Conservation (phyloP, 2,797 vertebrate genomes). For the Psittacula echo region DNA sequence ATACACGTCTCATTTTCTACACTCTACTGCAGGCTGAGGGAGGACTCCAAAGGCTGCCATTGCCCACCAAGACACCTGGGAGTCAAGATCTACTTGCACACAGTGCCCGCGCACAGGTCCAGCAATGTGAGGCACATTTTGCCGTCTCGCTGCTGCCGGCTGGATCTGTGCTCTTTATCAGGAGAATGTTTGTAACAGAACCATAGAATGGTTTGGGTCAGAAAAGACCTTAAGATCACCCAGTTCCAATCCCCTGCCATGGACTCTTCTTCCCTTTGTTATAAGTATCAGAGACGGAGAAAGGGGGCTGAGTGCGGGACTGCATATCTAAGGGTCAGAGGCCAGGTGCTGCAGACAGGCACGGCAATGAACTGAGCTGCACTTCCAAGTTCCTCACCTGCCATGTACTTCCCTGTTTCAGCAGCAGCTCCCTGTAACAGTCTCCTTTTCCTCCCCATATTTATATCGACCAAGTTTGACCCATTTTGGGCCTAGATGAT, state of each 20-base stretch:
- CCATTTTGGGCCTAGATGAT: background rate
- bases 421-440: background rate
- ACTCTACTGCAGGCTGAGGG: background rate
- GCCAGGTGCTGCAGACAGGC: background rate
- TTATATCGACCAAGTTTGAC: background rate
- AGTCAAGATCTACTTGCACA: background rate
- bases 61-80: background rate
- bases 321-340: background rate
- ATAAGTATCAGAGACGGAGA: background rate
- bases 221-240: background rate
- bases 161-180: background rate
- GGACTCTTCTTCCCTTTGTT: background rate
- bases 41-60: background rate
- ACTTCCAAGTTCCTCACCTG: background rate
- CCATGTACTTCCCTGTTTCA: background rate
- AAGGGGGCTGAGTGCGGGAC: background rate
- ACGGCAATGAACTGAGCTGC: background rate
- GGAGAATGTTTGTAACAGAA: background rate
- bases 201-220: background rate
- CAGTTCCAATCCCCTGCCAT: background rate
- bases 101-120: background rate
- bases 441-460: background rate
- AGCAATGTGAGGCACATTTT: background rate
- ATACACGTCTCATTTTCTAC: fast-evolving
- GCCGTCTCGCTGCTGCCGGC: background rate